Evolutionary conservation across 2,888 invertebrate species (phyloP), one percentile per base, ranked within the genome.

Genomic region (Drosophila prolongata): DNA sequence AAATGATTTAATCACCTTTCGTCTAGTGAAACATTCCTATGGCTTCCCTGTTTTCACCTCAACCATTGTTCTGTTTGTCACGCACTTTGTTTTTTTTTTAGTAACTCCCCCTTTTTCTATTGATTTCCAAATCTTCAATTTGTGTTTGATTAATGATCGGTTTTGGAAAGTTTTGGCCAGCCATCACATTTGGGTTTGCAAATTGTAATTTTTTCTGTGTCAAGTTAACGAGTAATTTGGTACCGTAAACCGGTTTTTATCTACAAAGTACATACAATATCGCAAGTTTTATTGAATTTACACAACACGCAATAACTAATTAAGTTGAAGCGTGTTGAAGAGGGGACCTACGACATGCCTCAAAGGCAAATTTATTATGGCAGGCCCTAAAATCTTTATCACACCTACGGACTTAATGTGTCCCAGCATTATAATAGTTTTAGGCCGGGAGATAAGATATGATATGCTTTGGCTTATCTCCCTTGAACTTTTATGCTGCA

Each of bases 191-290:
- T 14, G 42, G 76, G 43, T 44, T 56, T 47, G 49, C 34, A 37
- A 16, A 24, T 42, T 4, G 55, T 27, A 13, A 35, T 34, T 49
- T 59, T 78, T 76, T 88, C 35, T 89, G 76, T 89, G 82, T 78
- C 82, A 83, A 87, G 78, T 34, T 42, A 37, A 14, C 44, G 37
- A n/a, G 19, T 44, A 13, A 14, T 9, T 27, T 14, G 24, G 34
- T 19, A 43, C 47, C 40, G 34, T 35, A 55, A 66, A 66, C 66
- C 66, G 27, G 66, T 66, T 69, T 47, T 46, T n/a, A 42, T 24
- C 27, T 13, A 14, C 50, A 47, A 42, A 38, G 13, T 50, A 24
- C 34, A 13, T 58, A 70, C 24, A 43, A 34, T 42, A 37, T 11
- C 14, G 6, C 35, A 42, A 49, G 34, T 43, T 35, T 16, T 43